Base-by-base conservation (phyloP, 2,797 vertebrate genomes). In the Pteropus rufus region DNA sequence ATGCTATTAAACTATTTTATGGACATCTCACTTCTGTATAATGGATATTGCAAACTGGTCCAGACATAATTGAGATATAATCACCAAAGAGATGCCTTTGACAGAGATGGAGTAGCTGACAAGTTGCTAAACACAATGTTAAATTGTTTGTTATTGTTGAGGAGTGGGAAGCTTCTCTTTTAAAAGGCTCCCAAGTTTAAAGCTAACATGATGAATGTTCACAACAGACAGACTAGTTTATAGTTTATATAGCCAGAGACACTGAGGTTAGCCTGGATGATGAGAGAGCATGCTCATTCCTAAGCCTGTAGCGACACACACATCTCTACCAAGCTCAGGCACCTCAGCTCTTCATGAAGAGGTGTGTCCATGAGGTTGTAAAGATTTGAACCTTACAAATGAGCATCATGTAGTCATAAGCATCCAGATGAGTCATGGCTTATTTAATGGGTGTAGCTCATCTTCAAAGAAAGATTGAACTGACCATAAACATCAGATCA, bases 391-490 rank as follows among this genome's bases (percentile, higher is more conserved):
- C 97, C 91, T 96, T 96, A 81, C 77, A 93, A 98, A 94, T 88
- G 90, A 97, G 92, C 97, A 94, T 96, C 65, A 49, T 72, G 86
- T 96, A 93, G 91, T 93, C 96, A 95, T 94, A 96, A 93, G 97
- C 67, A 97, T 97, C 90, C 73, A 26, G 93, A 96, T 98, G 98
- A 98, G 97, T 98, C 98, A 98, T 87, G 95, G 98, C 97, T 97
- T 97, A 97, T 87, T 97, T 97, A 97, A 98, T 98, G 97, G 97
- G 96, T 97, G 89, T 92, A 98, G 95, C 94, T 98, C 97, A 96
- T 96, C 97, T 97, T 98, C 98, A 98, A 98, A 98, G 98, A 91
- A 95, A 97, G 96, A 98, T 97, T 98, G 77, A 92, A 88, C 95
- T 97, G 96, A 97, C 94, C 97, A 93, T 98, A 97, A 95, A 97